Base-by-base conservation (phyloP, 1,140 invertebrate genomes). In the Drosophila rufa region DNA sequence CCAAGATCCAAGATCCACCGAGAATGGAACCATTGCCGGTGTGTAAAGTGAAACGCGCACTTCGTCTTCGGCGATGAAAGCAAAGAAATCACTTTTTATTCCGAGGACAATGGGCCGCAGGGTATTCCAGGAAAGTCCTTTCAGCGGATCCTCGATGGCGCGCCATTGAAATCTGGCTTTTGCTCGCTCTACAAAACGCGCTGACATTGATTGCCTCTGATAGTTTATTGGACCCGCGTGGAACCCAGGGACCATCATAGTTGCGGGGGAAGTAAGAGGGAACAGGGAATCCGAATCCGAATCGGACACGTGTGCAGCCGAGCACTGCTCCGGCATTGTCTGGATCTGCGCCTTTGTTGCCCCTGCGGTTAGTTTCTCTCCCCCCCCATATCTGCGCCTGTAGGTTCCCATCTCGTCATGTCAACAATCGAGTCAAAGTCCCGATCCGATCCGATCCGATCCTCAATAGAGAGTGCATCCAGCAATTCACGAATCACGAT, bases 181-280 rank as follows among this genome's bases (percentile, higher is more conserved):
- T 60, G 33, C 45, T 73, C 70, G 57, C 77, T 84, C 80, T 82
- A 70, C 47, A 83, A 53, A 76, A 66, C 64, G 46, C 71, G 53
- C 82, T 82, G 83, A 87, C 83, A 87, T 87, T 87, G 83, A 87
- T 87, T 87, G 83, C 83, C 83, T 70, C 51, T 64, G 76, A 80
- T 86, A 62, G 76, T 86, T 86, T 86, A 83, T 87, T 77, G 84
- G 58, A 45, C 62, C 62, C 56, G 61, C 19, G 36, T 38, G 36
- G 36, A 4, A 38, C 36, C 48, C 45, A 43, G 43, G 42, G 9
- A 55, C 40, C 56, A 68, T 57, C 22, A 59, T 53, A 25, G 51
- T 47, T 36, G 17, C 1, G 22, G 12, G n/a, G n/a, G 14, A 14
- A 57, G 40, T 25, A 15, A 25, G 12, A 40, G 64, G 45, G 19